These are phyloP conservation scores for Brachionus calyciflorus DNA, from an alignment of 1,140 invertebrate genomes.

Conservation along the genomic window DNA sequence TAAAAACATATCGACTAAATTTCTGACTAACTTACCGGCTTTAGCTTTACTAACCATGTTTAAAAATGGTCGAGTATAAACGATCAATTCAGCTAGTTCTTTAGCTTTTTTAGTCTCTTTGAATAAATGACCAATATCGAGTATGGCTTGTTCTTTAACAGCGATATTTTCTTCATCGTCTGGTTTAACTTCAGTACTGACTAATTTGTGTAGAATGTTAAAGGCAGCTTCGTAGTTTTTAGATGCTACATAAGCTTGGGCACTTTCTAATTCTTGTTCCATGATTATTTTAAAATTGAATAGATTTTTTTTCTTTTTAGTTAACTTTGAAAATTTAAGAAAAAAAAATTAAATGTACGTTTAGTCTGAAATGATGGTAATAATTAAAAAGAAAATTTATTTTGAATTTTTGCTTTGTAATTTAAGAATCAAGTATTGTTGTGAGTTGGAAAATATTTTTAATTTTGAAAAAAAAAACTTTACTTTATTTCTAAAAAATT, in stretches of 20 bases:
- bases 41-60: constrained; percentile 92
- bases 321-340: not conserved
- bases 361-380: no score
- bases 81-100: constrained; percentile 86
- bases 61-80: constrained; percentile 86
- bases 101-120: constrained; percentile 87
- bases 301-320: not conserved
- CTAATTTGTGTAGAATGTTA: constrained; percentile 47
- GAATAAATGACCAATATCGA: constrained; percentile 81
- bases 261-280: constrained; percentile 44
- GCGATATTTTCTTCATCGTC: constrained; percentile 81
- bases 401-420: no score
- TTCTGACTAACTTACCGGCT: constrained; percentile 92
- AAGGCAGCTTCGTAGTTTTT: constrained; percentile 31
- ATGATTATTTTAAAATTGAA: constrained; percentile 2
- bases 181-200: constrained; percentile 61
- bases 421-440: no score
- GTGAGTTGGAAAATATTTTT: no score
- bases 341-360: constrained; percentile 17
- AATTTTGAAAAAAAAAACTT: no score
- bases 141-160: constrained; percentile 81
- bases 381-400: no score
- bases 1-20: constrained; percentile 92
- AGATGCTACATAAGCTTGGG: not conserved
- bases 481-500: no score